These are phyloP conservation scores for Atrichornis clamosus DNA, from an alignment of 2,113 vertebrate genomes.

Conservation along the genomic window DNA sequence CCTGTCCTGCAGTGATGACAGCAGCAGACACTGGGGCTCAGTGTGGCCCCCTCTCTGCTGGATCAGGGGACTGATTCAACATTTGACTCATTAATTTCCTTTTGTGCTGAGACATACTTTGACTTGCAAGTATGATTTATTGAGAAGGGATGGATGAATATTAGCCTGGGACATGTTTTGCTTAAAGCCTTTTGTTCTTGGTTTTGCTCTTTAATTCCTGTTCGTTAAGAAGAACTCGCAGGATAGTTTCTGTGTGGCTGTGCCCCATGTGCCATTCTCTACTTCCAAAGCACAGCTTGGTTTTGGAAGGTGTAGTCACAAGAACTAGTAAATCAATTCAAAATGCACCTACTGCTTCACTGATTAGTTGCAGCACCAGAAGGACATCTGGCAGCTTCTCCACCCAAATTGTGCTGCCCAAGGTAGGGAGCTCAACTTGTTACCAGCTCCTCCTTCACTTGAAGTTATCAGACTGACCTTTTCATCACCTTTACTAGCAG, in stretches of 20 bases:
- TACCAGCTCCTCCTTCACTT: background rate
- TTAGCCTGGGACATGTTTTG: background rate
- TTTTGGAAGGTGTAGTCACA: background rate
- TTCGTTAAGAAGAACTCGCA: background rate
- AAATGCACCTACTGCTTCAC: background rate
- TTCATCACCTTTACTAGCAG: conserved; percentile 38
- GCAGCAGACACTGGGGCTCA: background rate
- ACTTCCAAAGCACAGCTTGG: background rate
- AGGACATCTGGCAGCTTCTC: background rate
- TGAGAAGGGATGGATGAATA: background rate
- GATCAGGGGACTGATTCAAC: background rate
- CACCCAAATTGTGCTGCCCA: background rate
- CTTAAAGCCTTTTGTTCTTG: background rate
- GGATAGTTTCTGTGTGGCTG: background rate
- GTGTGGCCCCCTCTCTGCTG: background rate
- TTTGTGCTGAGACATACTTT: background rate
- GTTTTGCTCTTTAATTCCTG: background rate
- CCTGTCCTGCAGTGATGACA: background rate
- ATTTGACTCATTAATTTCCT: background rate
- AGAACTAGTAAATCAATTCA: background rate
- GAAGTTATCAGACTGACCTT: conserved; percentile 20
- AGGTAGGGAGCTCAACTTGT: background rate
- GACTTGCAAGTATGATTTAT: background rate
- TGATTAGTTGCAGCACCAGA: background rate
- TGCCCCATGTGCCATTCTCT: background rate